Percentiles rank a stretch among this genome's conserved stretches.
These are phyloP conservation scores for Aphidius gifuensis DNA, from an alignment of 1,140 invertebrate genomes.

Conservation along the genomic window DNA sequence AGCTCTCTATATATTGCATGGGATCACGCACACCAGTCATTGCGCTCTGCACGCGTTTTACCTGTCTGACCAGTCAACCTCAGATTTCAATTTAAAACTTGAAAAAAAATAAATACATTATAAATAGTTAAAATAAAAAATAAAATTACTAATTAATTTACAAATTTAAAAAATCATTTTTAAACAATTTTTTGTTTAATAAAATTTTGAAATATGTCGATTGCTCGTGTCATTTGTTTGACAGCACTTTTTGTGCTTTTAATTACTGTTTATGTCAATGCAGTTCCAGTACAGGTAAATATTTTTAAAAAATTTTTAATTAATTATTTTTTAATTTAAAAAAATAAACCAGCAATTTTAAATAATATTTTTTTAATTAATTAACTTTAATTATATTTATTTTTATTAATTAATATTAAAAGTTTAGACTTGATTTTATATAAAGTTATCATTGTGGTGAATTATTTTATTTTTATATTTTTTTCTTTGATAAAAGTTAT, in stretches of 20 bases:
- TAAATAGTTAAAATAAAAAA: background rate
- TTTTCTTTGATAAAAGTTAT: too few species aligned
- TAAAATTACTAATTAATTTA: background rate
- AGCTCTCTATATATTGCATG: conserved; percentile 40
- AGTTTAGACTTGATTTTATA: too few species aligned
- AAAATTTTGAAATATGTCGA: background rate
- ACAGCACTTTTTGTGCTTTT: background rate
- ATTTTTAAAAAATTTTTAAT: conserved; percentile 3
- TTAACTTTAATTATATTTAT: too few species aligned
- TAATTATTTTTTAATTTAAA: background rate
- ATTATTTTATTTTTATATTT: too few species aligned
- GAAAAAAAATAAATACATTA: background rate
- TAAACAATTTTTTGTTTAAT: too few species aligned
- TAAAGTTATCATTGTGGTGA: too few species aligned
- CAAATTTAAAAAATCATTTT: too few species aligned
- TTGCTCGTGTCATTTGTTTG: background rate
- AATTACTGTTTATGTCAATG: background rate
- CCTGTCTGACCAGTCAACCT: background rate
- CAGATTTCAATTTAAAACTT: background rate
- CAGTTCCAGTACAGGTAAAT: conserved; percentile 12
- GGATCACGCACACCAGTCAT: conserved; percentile 27
- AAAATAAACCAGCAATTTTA: background rate
- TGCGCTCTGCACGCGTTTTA: conserved; percentile 29
- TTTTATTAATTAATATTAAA: too few species aligned
- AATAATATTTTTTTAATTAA: too few species aligned